Evolutionary conservation across 2,113 vertebrate species (phyloP).

Genomic region (Nettapus auritus): DNA sequence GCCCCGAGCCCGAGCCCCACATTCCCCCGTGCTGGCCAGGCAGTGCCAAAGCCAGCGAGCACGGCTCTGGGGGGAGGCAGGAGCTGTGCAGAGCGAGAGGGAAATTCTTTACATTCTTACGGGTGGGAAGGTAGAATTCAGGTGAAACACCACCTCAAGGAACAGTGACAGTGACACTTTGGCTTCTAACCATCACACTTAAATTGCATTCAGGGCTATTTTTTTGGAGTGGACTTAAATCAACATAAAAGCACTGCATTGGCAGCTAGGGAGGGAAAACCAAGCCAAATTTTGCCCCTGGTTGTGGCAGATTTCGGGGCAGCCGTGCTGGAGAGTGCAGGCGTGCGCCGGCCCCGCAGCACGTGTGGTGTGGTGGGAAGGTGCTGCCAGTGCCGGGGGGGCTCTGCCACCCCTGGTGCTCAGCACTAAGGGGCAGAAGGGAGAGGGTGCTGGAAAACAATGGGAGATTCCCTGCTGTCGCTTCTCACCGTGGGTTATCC

Average conservation of each 20-base stretch:
- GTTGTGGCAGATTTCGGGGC: not conserved
- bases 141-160: not conserved
- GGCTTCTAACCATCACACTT: not conserved
- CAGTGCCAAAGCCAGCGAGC: not conserved
- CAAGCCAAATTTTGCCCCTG: not conserved
- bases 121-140: not conserved
- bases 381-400: not conserved
- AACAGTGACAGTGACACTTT: not conserved
- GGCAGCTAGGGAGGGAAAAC: not conserved
- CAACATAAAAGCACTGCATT: not conserved
- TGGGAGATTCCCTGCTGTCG: not conserved
- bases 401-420: no score
- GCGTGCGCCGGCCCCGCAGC: not conserved
- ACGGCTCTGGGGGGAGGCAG: not conserved
- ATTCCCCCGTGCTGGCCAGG: not conserved
- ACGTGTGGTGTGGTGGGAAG: not conserved
- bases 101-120: slow-evolving; percentile 31
- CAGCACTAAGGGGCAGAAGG: not conserved
- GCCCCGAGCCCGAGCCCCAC: accelerated
- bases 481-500: not conserved
- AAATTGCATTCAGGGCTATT: not conserved
- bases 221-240: not conserved
- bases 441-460: not conserved
- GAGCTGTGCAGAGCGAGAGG: slow-evolving; percentile 12
- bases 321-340: accelerated